Evolutionary conservation across 1,140 invertebrate genomes (phyloP).

Genomic region (Lasioglossum baleicum): DNA sequence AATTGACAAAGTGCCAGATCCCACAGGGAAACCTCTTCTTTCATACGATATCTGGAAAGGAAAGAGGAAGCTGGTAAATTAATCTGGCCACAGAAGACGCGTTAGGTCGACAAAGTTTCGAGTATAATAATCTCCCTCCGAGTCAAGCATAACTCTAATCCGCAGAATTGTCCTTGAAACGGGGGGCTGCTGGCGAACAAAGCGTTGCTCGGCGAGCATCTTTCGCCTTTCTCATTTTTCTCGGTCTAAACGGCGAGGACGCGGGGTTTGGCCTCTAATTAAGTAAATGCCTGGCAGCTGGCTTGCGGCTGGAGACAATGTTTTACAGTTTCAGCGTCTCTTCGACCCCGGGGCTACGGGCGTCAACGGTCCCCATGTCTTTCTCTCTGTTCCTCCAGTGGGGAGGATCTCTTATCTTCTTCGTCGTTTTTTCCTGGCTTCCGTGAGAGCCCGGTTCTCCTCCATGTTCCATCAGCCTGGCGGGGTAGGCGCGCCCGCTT

Average conservation of each 20-base stretch:
- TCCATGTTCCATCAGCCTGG: slow-evolving; percentile 35
- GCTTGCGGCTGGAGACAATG: slow-evolving; percentile 35
- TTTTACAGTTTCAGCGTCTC: slow-evolving; percentile 38
- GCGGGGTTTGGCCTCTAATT: slow-evolving; percentile 50
- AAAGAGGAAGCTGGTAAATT: not conserved
- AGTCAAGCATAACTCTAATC: not conserved
- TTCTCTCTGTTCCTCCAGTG: not conserved
- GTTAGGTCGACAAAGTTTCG: not conserved
- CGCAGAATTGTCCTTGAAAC: slow-evolving; percentile 23
- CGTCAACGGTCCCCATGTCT: not conserved
- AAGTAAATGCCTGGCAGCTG: slow-evolving; percentile 55
- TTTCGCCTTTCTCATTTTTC: slow-evolving; percentile 24
- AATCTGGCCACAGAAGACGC: not conserved
- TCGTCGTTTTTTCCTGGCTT: not conserved
- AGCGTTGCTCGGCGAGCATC: slow-evolving; percentile 11
- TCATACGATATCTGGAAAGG: no score
- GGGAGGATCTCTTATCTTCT: not conserved
- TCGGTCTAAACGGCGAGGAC: slow-evolving; percentile 22
- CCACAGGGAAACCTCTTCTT: no score
- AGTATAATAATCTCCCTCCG: not conserved
- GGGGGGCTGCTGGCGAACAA: not conserved
- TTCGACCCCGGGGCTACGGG: not conserved
- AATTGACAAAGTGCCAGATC: no score
- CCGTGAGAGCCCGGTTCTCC: slow-evolving; percentile 33
- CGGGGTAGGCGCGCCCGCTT: slow-evolving; percentile 27